Evolutionary conservation across 64 coral and sea anemone genomes (phyloP), one percentile per base, ranked within the genome.

Genomic region (Dendronephthya gigantea): DNA sequence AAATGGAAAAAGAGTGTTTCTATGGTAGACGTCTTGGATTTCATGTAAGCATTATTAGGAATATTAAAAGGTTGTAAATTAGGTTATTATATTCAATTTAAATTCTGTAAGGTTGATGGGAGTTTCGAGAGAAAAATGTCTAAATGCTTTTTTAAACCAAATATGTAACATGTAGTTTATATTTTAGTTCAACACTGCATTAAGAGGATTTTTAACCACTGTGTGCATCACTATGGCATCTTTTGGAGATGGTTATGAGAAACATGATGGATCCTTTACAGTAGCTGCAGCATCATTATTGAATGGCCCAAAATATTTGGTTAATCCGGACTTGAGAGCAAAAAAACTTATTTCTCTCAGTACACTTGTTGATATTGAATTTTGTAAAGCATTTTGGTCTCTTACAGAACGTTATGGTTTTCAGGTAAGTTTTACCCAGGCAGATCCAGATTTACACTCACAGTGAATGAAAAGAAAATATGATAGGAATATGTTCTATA

Each of bases 341-440:
- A 98, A 98, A 68, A 91, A 87, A 89, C 90, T 98, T 40, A 90
- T 93, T 1, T 88, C 93, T 43, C 82, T 93, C 0, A 98, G 92
- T 7, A 84, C 87, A 33, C 88, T 93, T 48, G 91, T 90, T 17
- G 91, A 98, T 48, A 93, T 92, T 87, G 92, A 98, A 10, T 98
- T 98, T 66, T 93, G 95, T 29, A 91, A 98, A 88, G 95, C 95
- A 88, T 98, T 98, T 47, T 98, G 95, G 95, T 86, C 88, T 66
- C 83, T 98, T 39, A 91, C 95, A 48, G 95, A 98, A 84, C 55
- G 83, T 48, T 98, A 91, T 90, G 95, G 95, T 28, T 69, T 98
- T 55, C 92, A 98, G 85, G 95, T 98, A 43, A 29, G 43, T 62
- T 62, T n/a, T 62, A 62, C 25, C 19, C 17, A 23, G 3, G 7